Evolutionary conservation across 1,140 invertebrate species (phyloP).

Genomic region (Leptinotarsa texana): DNA sequence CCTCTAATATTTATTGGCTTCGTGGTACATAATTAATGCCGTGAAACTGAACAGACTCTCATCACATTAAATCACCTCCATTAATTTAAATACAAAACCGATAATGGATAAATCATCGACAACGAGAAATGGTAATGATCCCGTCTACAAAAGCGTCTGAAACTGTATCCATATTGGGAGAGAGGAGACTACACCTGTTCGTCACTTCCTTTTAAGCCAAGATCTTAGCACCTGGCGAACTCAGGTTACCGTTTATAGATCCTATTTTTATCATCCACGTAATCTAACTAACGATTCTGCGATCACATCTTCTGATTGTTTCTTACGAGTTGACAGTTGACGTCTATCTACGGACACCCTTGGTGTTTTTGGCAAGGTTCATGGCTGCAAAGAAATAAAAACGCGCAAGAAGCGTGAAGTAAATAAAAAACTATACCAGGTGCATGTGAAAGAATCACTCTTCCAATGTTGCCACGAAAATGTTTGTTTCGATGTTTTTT

Average conservation of each 20-base stretch:
- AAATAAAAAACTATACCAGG: too few relatives aligned
- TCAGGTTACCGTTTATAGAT: constrained; percentile 15
- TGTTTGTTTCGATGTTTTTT: too few relatives aligned
- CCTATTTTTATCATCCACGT: constrained; percentile 22
- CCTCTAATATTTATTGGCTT: neutral
- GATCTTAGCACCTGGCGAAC: constrained; percentile 17
- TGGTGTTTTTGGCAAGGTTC: neutral
- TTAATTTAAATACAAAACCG: constrained; percentile 21
- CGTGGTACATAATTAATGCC: too few relatives aligned
- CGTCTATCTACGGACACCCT: neutral
- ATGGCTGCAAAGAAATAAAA: too few relatives aligned
- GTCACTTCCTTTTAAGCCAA: constrained; percentile 12
- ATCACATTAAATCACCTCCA: constrained; percentile 15
- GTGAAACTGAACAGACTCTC: neutral
- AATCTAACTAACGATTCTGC: constrained; percentile 11
- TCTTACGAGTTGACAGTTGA: neutral
- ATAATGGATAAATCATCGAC: constrained; percentile 20
- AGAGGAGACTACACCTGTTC: constrained; percentile 9
- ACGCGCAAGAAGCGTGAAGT: too few relatives aligned
- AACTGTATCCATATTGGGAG: constrained; percentile 20
- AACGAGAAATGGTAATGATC: constrained; percentile 23
- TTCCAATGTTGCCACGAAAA: too few relatives aligned
- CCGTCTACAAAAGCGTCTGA: constrained; percentile 21
- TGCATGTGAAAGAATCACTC: too few relatives aligned
- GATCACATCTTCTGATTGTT: constrained; percentile 9